Conservation (phyloP, 2,888 invertebrate species). For the Dicroscelio sp. region DNA sequence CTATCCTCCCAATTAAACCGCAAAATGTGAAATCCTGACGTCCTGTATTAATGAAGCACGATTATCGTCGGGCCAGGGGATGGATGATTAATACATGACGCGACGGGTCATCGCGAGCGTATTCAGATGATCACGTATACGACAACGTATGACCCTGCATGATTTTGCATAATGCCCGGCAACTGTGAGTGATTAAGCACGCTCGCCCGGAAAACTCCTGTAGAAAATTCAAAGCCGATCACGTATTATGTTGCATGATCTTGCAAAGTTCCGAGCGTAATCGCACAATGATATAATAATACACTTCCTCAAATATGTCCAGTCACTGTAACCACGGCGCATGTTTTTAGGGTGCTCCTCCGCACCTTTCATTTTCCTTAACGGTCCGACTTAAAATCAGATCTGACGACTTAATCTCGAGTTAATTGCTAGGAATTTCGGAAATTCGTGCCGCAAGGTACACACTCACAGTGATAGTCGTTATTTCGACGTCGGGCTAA, state of each 20-base stretch:
- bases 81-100: conserved; percentile 62
- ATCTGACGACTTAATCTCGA: conserved; percentile 42
- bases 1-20: background rate
- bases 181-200: conserved; percentile 56
- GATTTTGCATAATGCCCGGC: conserved; percentile 57
- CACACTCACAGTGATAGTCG: too few relatives aligned
- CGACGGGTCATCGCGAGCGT: conserved; percentile 26
- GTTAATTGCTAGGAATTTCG: conserved; percentile 12
- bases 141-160: conserved; percentile 62
- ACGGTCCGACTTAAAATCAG: conserved; percentile 24
- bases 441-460: too few relatives aligned
- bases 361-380: conserved; percentile 21
- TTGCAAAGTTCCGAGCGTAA: conserved; percentile 39
- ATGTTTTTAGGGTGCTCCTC: conserved; percentile 42
- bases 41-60: conserved; percentile 44
- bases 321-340: conserved; percentile 44
- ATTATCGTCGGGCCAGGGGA: background rate
- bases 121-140: conserved; percentile 54
- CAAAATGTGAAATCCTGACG: background rate
- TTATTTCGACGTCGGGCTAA: too few relatives aligned
- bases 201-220: conserved; percentile 49
- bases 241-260: conserved; percentile 63
- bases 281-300: conserved; percentile 67
- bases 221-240: conserved; percentile 55
- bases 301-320: conserved; percentile 35